Evolutionary conservation across 2,797 vertebrate species (phyloP), one percentile per base, ranked within the genome.

Genomic region (Pipistrellus nathusii): DNA sequence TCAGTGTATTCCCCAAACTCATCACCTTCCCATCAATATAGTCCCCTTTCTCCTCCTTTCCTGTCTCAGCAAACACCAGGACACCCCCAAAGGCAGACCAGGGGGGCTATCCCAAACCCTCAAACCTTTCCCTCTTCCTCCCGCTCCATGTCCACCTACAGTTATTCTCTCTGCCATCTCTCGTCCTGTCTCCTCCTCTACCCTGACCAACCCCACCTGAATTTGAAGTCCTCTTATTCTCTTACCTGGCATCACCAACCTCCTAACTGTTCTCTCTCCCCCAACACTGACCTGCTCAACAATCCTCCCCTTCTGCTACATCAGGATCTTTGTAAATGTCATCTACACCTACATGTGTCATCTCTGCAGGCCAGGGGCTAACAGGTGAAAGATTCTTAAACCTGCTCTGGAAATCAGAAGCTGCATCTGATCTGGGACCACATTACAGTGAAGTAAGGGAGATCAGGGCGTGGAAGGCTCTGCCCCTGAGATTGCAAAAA

Each of bases 111-210:
- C 21, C 32, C 72, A 59, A 81, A 71, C 21, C 48, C 41, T 15
- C 48, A 38, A 55, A 14, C 9, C 62, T 59, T 51, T 48, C 32
- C 41, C 48, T 83, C 81, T 53, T 72, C 64, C 20, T 85, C 69
- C 35, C 0, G 2, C 15, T 55, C 46, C 27, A 17, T 0, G 0
- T 38, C 59, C 64, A 66, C 14, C 44, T 80, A n/a, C 20, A 64
- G n/a, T 18, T 35, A 48, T 13, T 27, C 15, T 38, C 88, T 62
- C 75, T 78, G 11, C n/a, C 57, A 27, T 8, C 38, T 66, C 35
- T 80, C 20, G n/a, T 8, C 48, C 62, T 72, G n/a, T 21, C 48
- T 75, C 78, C 55, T 82, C 59, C 21, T 59, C 11, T 30, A 59
- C 7, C 13, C 62, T 51, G 57, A 78, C 9, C 0, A 27, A 59